Base-by-base conservation (phyloP, 2,797 vertebrate genomes). In the Pantherophis vulpinus region DNA sequence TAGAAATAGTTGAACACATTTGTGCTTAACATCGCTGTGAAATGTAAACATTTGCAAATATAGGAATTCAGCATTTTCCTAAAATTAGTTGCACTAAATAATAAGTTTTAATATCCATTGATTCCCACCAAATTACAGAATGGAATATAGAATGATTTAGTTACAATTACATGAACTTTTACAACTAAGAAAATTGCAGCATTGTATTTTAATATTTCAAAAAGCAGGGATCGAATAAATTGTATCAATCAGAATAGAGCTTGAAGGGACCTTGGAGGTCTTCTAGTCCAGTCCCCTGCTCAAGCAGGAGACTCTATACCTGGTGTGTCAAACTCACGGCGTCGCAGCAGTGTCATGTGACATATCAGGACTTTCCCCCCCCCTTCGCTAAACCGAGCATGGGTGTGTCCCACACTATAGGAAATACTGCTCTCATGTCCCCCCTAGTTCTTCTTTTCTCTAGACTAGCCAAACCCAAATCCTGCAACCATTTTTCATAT, bases 1-100 rank as follows among this genome's bases (percentile, higher is more conserved):
- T 86, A 93, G 90, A 93, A 91, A 91, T 86, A 93, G 87, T 89
- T 89, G 89, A 91, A 88, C 14, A 79, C 58, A 89, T 66, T 91
- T 86, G 70, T 89, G 47, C 14, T 93, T 60, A 89, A 47, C 47
- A 89, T 83, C 51, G 66, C 90, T 89, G 63, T 58, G 66, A 91
- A 74, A 56, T 51, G 89, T 83, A 89, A 89, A 91, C n/a, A 86
- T 89, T 93, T 89, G 90, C 63, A 74, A 66, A 20, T 37, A 58
- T 54, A 91, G 29, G 18, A 89, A 86, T 66, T 66, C 11, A 74
- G 14, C 27, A 66, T 27, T 56, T 18, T 89, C 5, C 58, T 60
- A 91, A 91, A 59, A 89, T 83, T 18, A 91, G 47, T 56, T 83
- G 20, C 12, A 86, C 63, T 86, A 37, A 74, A 37, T n/a, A 61